phyloP scores from a whole-genome alignment of 2,888 invertebrate genomes.

The Sacculina carcini region DNA sequence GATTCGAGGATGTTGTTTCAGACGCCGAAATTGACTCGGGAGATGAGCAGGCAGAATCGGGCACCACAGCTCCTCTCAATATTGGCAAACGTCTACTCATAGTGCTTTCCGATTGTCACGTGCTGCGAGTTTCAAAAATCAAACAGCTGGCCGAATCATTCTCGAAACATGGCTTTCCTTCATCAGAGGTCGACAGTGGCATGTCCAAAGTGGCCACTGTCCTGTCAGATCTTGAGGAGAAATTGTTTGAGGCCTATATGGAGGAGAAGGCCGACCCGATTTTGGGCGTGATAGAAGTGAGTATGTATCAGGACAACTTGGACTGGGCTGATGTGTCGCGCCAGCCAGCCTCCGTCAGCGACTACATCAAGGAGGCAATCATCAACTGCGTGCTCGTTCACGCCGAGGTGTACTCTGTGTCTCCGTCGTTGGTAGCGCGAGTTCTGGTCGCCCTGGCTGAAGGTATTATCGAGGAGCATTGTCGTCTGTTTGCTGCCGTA shows the following conservation, averaged over 20 bases:
- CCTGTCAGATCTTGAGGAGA: slow-evolving; percentile 18
- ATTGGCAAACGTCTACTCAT: slow-evolving; percentile 12
- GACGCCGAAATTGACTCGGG: slow-evolving; percentile 14
- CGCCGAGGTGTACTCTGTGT: slow-evolving; percentile 37
- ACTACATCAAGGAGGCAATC: slow-evolving; percentile 42
- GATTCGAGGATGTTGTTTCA: slow-evolving; percentile 2
- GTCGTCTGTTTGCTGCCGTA: slow-evolving; percentile 57
- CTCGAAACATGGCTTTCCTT: neutral
- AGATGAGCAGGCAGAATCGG: no score
- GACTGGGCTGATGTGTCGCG: slow-evolving; percentile 48
- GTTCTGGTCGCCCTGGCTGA: slow-evolving; percentile 46
- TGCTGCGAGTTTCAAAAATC: slow-evolving; percentile 16
- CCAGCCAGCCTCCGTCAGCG: slow-evolving; percentile 45
- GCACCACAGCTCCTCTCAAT: slow-evolving; percentile 8
- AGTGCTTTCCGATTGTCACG: slow-evolving; percentile 30
- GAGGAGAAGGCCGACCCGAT: slow-evolving; percentile 81
- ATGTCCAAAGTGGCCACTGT: slow-evolving; percentile 28
- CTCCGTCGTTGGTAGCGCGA: slow-evolving; percentile 38
- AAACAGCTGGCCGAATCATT: slow-evolving; percentile 7
- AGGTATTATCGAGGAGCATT: slow-evolving; percentile 73
- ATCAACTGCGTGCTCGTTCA: slow-evolving; percentile 25
- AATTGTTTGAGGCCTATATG: slow-evolving; percentile 34
- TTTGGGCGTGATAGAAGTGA: slow-evolving; percentile 68
- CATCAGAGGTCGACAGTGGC: slow-evolving; percentile 38
- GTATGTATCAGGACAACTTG: slow-evolving; percentile 74